A percentile compares a stretch with the other conserved stretches of the same genome.
Evolutionary conservation across 2,888 invertebrate species (phyloP).

Genomic region (Xanthia icteritia): DNA sequence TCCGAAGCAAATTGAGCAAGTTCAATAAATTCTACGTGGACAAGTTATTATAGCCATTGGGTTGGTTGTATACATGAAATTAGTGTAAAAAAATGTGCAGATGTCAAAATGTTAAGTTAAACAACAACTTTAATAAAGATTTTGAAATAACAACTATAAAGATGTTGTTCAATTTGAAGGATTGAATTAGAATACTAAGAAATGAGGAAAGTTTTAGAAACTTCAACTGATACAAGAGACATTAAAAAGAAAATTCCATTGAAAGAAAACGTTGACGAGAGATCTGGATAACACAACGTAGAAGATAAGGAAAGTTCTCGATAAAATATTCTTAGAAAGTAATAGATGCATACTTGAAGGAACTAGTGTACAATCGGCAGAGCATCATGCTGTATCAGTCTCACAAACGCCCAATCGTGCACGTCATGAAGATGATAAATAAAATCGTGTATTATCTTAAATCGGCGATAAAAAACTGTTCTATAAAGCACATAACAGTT

Average conservation of each 20-base stretch:
- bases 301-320: conserved; percentile 29
- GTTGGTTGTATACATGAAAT: not conserved
- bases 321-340: conserved; percentile 26
- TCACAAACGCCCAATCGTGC: conserved; percentile 61
- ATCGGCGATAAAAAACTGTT: conserved; percentile 71
- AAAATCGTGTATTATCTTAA: conserved; percentile 80
- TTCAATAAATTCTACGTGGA: not conserved
- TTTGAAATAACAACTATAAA: not conserved
- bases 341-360: conserved; percentile 14
- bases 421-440: conserved; percentile 72
- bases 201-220: not conserved
- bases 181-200: not conserved
- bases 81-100: not conserved
- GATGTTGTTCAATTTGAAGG: not conserved
- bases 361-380: conserved; percentile 26
- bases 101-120: not conserved
- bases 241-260: conserved; percentile 6
- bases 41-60: not conserved
- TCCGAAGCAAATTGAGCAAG: not conserved
- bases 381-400: conserved; percentile 64
- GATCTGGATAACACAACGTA: conserved; percentile 17
- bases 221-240: not conserved
- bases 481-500: conserved; percentile 71
- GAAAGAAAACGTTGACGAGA: not conserved
- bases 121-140: not conserved